phyloP scores from a whole-genome alignment of 1,140 invertebrate genomes.

The Orius insidiosus region DNA sequence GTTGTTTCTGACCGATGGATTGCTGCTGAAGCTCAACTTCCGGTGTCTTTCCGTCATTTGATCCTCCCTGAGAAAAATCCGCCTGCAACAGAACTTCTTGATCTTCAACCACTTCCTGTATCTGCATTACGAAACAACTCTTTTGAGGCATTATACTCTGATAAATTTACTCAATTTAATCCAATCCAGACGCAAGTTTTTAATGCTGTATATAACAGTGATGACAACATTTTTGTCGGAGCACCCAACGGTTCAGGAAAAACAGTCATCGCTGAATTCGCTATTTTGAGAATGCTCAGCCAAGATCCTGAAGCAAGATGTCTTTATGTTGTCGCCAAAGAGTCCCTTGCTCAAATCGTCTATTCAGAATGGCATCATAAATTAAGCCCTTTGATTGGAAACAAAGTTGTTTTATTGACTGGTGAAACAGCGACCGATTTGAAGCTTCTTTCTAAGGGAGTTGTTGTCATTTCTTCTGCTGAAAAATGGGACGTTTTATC shows the following conservation, averaged over 20 bases:
- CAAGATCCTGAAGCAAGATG: constrained; percentile 55
- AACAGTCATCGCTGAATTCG: constrained; percentile 93
- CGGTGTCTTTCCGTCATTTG: constrained; percentile 93
- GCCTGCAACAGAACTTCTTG: constrained; percentile 93
- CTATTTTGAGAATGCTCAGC: constrained; percentile 74
- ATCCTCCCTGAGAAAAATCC: constrained; percentile 97
- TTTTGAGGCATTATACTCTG: constrained; percentile 72
- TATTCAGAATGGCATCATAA: constrained; percentile 83
- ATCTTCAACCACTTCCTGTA: constrained; percentile 85
- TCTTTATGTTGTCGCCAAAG: constrained; percentile 87
- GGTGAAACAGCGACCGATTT: constrained; percentile 96
- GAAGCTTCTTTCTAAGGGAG: constrained; percentile 74
- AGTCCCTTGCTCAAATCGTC: constrained; percentile 78
- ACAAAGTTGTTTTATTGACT: constrained; percentile 85
- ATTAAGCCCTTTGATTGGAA: constrained; percentile 61
- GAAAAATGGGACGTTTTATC: constrained; percentile 99
- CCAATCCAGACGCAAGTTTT: constrained; percentile 99
- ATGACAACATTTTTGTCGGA: constrained; percentile 97
- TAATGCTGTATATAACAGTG: constrained; percentile 94
- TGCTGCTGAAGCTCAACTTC: constrained; percentile 86
- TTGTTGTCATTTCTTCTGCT: constrained; percentile 90
- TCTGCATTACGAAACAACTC: constrained; percentile 65
- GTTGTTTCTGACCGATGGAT: constrained; percentile 53
- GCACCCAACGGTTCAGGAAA: constrained; percentile 96
- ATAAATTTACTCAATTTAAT: constrained; percentile 89